Evolutionary conservation across 1,140 invertebrate species (phyloP), one percentile per base, ranked within the genome.

Genomic region (Aphelenchoides fujianensis): DNA sequence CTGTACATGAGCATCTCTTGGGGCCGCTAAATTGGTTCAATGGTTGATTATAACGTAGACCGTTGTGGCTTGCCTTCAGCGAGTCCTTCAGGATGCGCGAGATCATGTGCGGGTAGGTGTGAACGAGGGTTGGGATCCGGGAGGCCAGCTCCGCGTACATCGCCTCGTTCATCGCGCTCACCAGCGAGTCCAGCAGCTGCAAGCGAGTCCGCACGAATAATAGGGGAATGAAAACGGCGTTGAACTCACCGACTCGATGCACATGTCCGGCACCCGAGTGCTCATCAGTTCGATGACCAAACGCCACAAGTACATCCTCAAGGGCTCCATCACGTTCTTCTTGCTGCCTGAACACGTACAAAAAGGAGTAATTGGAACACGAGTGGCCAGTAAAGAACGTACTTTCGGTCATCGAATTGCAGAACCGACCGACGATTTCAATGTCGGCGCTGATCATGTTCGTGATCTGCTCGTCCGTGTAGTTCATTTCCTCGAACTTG

Each of bases 51-150:
- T 23, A 48, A 48, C 23, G 23, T 16, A 48, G 23, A 23, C 41
- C 23, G 12, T 48, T 12, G 41, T 48, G 12, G 23, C 23, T 48
- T 48, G 23, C 41, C 41, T 48, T 48, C 23, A 59, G 34, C 7
- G 55, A 59, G 5, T 5, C 55, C 55, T 23, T 59, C 55, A 59
- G 34, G 5, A 59, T 5, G 5, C 55, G 55, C 28, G 55, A 59
- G 5, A 59, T 32, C 55, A 59, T 16, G 5, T 59, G 5, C 5
- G 55, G 55, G 34, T 59, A 59, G 7, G 28, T 59, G 19, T 59
- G 55, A 5, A 59, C 55, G 19, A 59, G 19, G 23, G 12, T 32
- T 59, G 55, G 55, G 5, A 59, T 5, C 27, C 55, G 5, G 5
- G 7, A 5, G 7, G 55, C 5, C 5, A 59, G 34, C 28, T 19